Base-by-base conservation (phyloP, 2,113 vertebrate species). In the Charadrius vociferus region DNA sequence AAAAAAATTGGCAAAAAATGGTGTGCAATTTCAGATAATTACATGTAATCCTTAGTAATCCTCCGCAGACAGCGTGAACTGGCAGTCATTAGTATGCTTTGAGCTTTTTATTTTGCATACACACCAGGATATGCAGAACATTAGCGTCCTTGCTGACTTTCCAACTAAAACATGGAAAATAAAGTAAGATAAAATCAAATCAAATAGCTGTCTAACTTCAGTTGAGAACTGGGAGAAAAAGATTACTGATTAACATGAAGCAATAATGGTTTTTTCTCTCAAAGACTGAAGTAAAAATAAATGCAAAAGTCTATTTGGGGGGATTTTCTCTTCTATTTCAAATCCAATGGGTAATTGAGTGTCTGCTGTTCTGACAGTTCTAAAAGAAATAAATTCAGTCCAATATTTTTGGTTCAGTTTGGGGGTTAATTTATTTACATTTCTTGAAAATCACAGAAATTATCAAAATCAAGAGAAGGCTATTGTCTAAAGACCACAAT, bases 41-140 rank as follows among this genome's bases (percentile, higher is more conserved):
- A 95, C 91, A 90, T 96, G 96, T 98, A 97, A 97, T 97, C 97
- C 97, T 88, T 93, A 81, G 85, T 97, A 97, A 97, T 97, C 92
- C 85, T 97, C 75, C 1, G 0, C 59, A 93, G 92, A 92, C 61
- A 96, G 75, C 65, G 1, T 94, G 93, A 97, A 94, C 71, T 91
- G 83, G 61, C 81, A 93, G 82, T 94, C 88, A 95, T 93, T 95
- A 96, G 52, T 62, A 84, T 89, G 61, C 86, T 95, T 87, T 82
- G 83, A 96, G 70, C 41, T 56, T 96, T 70, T 88, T 88, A 81
- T 93, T 96, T 92, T 96, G 63, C 81, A 88, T 88, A 65, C 55
- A 93, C 66, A 88, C 65, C 65, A 92, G 84, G 82, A 88, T 93
- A 61, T 63, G 61, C 52, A 81, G 80, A 73, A 72, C 30, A 3